Conservation (phyloP, 2,888 invertebrate genomes). For the Notocelia uddmanniana region DNA sequence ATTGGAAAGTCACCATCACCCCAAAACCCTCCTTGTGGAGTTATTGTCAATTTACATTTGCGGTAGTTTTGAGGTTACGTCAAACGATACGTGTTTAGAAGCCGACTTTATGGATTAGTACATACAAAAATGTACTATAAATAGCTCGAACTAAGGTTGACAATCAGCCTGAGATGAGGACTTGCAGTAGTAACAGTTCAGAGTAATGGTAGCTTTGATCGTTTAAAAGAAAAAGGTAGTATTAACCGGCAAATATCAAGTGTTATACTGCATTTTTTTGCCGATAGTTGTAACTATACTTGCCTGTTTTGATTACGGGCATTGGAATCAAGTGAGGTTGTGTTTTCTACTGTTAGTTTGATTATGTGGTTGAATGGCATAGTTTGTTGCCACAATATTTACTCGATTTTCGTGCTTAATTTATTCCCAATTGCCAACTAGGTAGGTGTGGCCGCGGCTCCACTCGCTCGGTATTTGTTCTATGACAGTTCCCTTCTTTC, state of each 20-base stretch:
- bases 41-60: constrained; percentile 39
- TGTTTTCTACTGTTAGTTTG: constrained; percentile 39
- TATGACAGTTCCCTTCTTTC: too few species aligned
- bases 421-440: neutral
- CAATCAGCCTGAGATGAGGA: neutral
- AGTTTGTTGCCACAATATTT: constrained; percentile 37
- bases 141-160: neutral
- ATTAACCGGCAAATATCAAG: neutral
- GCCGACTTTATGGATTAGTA: neutral
- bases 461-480: too few species aligned
- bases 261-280: constrained; percentile 1
- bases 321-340: constrained; percentile 32
- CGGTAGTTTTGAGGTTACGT: constrained; percentile 37
- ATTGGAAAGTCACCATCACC: constrained; percentile 39
- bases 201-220: constrained; percentile 11
- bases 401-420: constrained; percentile 19
- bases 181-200: constrained; percentile 17
- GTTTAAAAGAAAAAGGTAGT: constrained; percentile 4
- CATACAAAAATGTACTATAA: neutral
- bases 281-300: neutral
- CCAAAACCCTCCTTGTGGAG: constrained; percentile 9
- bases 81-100: constrained; percentile 22
- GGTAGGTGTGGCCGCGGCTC: neutral
- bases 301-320: constrained; percentile 38
- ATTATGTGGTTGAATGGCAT: constrained; percentile 42